A percentile compares a stretch with the other conserved stretches of the same genome.
These are phyloP conservation scores for Aromia moschata DNA, from an alignment of 2,888 invertebrate species.

Conservation along the genomic window DNA sequence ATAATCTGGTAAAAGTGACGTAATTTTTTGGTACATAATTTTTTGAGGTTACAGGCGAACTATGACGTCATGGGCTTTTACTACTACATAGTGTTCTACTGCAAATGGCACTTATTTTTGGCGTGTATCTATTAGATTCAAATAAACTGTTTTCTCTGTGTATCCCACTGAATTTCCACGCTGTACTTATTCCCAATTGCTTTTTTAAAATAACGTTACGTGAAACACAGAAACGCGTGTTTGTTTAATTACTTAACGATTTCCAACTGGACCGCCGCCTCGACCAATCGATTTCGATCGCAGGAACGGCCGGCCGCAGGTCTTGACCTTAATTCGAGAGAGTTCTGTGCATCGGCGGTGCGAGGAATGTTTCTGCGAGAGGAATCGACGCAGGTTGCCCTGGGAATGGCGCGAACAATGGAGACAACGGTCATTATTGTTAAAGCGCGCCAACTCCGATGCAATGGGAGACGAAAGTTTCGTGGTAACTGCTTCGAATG, in stretches of 20 bases:
- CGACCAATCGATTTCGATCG: neutral
- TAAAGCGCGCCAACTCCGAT: neutral
- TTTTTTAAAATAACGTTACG: constrained; percentile 31
- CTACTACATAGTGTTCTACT: too few relatives aligned
- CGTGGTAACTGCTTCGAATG: too few relatives aligned
- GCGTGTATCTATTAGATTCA: too few relatives aligned
- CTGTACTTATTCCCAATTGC: constrained; percentile 36
- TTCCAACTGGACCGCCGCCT: constrained; percentile 21
- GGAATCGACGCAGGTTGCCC: neutral
- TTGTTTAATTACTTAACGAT: constrained; percentile 29
- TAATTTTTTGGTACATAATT: too few relatives aligned
- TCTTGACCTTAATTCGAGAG: neutral
- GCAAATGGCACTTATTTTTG: too few relatives aligned
- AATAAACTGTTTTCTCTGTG: too few relatives aligned
- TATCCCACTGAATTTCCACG: too few relatives aligned
- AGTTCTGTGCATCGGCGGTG: too few relatives aligned
- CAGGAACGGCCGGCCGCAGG: neutral
- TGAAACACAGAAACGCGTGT: constrained; percentile 17
- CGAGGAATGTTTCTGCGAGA: neutral
- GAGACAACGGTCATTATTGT: neutral
- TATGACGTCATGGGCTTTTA: too few relatives aligned
- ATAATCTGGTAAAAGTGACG: too few relatives aligned
- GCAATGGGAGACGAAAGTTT: too few relatives aligned
- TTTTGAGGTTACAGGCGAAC: too few relatives aligned
- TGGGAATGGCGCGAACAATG: neutral